Conservation (phyloP, 2,113 vertebrate species). For the Pelecanoides urinatrix region DNA sequence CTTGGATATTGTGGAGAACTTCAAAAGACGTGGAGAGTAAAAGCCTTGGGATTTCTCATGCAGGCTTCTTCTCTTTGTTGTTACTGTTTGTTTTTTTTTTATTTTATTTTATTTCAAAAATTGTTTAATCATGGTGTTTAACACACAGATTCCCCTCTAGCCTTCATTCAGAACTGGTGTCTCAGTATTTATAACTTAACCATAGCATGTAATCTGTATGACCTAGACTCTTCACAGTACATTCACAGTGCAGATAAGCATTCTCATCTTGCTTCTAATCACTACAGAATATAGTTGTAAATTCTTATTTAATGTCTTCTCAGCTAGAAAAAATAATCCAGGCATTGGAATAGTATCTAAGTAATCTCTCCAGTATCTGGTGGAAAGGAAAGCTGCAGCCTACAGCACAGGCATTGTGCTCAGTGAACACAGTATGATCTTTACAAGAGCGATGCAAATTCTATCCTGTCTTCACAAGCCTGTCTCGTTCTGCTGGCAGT, state of each 20-base stretch:
- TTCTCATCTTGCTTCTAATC: not conserved
- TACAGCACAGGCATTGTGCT: not conserved
- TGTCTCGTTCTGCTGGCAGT: not conserved
- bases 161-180: not conserved
- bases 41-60: not conserved
- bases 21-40: not conserved
- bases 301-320: not conserved
- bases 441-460: not conserved
- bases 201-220: not conserved
- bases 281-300: not conserved
- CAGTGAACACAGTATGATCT: not conserved
- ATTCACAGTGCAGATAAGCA: not conserved
- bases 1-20: not conserved
- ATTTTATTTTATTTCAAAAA: not conserved
- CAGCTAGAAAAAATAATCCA: not conserved
- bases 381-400: not conserved
- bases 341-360: not conserved
- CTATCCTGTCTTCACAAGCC: not conserved
- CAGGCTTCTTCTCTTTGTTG: not conserved
- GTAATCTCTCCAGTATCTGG: not conserved
- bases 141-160: not conserved
- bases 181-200: not conserved
- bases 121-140: not conserved
- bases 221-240: not conserved
- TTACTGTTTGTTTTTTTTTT: rapidly evolving